phyloP scores from a whole-genome alignment of 1,140 invertebrate species.

The Cherax destructor region DNA sequence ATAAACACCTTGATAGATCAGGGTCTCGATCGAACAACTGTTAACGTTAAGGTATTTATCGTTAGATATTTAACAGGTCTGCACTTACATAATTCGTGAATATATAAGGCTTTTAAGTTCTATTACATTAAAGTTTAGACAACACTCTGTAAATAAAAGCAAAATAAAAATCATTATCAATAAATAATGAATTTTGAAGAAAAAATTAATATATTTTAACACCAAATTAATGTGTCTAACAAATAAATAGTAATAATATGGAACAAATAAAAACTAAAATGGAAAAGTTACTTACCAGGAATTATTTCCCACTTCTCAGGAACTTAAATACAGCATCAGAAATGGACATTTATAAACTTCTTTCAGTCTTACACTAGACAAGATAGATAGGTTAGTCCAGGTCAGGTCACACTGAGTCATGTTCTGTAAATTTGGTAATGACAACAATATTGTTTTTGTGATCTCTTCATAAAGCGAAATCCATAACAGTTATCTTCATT shows the following conservation, averaged over 20 bases:
- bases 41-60: too few species aligned
- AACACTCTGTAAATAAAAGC: not conserved
- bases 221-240: not conserved
- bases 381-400: slow-evolving; percentile 49
- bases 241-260: not conserved
- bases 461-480: not conserved
- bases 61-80: too few species aligned
- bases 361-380: slow-evolving; percentile 1
- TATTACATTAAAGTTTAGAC: not conserved
- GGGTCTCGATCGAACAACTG: too few species aligned
- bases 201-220: not conserved
- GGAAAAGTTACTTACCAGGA: not conserved
- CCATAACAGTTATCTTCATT: not conserved
- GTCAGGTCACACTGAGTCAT: slow-evolving; percentile 54
- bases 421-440: slow-evolving; percentile 6
- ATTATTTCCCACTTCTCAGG: not conserved
- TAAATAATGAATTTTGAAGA: not conserved
- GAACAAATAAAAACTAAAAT: too few species aligned
- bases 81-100: too few species aligned
- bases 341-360: not conserved
- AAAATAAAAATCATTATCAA: not conserved
- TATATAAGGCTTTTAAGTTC: too few species aligned
- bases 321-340: slow-evolving; percentile 24
- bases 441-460: not conserved
- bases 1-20: too few species aligned